Percentiles rank a stretch among this genome's conserved stretches.
Conservation (phyloP, 2,888 invertebrate genomes). For the Sinhomidia bicolor region DNA sequence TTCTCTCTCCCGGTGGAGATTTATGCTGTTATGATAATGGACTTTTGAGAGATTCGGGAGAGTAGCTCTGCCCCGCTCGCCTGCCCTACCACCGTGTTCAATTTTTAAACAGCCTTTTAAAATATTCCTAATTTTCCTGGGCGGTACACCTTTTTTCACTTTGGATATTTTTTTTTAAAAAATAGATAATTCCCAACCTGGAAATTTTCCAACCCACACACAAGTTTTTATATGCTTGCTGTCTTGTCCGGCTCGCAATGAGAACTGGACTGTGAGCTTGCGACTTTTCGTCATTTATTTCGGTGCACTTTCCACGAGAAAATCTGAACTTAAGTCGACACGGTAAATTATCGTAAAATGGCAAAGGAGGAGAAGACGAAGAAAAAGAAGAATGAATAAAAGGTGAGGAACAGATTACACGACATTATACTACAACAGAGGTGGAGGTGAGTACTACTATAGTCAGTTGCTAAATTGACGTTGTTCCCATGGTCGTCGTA, state of each 20-base stretch:
- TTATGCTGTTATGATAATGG: too few relatives aligned
- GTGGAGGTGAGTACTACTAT: too few relatives aligned
- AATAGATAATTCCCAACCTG: not conserved
- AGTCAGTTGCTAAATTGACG: not conserved
- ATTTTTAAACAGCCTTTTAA: not conserved
- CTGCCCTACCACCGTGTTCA: not conserved
- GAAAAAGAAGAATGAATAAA: conserved; percentile 2
- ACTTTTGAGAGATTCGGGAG: too few relatives aligned
- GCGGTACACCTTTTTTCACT: not conserved
- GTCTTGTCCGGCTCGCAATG: conserved; percentile 17
- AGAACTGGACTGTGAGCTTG: conserved; percentile 27
- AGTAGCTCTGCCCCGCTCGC: too few relatives aligned
- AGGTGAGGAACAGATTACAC: conserved; percentile 18
- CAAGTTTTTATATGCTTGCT: too few relatives aligned
- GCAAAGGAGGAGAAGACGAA: too few relatives aligned
- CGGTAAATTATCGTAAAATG: conserved; percentile 30
- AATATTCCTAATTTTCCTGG: not conserved
- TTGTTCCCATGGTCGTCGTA: not conserved
- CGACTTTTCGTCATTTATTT: conserved; percentile 9
- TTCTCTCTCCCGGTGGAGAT: too few relatives aligned
- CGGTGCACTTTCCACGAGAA: not conserved
- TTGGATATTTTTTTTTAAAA: not conserved
- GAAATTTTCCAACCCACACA: too few relatives aligned
- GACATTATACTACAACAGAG: too few relatives aligned
- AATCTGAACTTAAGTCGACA: conserved; percentile 19